These are phyloP conservation scores for Zeuzera pyrina DNA, from an alignment of 2,888 invertebrate genomes.

Conservation along the genomic window DNA sequence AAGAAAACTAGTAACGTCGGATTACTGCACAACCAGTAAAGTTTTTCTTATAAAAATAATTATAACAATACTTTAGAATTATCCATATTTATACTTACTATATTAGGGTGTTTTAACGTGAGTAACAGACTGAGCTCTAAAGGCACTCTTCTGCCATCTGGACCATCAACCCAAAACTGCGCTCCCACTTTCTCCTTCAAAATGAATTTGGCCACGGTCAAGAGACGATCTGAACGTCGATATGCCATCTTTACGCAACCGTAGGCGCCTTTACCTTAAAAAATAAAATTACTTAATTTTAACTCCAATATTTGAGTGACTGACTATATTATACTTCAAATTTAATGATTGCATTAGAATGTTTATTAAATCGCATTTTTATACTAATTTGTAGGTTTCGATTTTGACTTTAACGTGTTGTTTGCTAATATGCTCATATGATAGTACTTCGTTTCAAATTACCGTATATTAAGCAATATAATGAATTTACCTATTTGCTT, in stretches of 20 bases:
- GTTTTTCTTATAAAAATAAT: too few species aligned
- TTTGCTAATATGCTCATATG: not conserved
- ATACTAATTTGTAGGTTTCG: too few species aligned
- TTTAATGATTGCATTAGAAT: not conserved
- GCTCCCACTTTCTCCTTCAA: constrained; percentile 78
- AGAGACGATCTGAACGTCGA: constrained; percentile 70
- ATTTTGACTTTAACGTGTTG: too few species aligned
- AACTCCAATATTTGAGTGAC: too few species aligned
- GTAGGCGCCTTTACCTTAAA: constrained; percentile 76
- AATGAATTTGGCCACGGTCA: constrained; percentile 82
- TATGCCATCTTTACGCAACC: constrained; percentile 81
- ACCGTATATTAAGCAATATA: too few species aligned
- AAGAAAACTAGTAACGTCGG: too few species aligned
- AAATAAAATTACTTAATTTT: too few species aligned
- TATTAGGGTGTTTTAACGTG: constrained; percentile 77
- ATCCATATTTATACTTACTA: constrained; percentile 69
- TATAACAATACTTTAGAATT: too few species aligned
- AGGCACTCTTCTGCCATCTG: constrained; percentile 70
- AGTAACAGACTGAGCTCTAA: constrained; percentile 78
- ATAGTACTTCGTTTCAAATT: not conserved
- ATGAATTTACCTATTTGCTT: constrained; percentile 77
- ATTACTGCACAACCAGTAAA: too few species aligned
- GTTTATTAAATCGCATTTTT: too few species aligned
- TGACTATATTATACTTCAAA: too few species aligned
- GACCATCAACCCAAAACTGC: constrained; percentile 75